Base-by-base conservation (phyloP, 1,140 invertebrate genomes). In the Campoletis sonorensis region DNA sequence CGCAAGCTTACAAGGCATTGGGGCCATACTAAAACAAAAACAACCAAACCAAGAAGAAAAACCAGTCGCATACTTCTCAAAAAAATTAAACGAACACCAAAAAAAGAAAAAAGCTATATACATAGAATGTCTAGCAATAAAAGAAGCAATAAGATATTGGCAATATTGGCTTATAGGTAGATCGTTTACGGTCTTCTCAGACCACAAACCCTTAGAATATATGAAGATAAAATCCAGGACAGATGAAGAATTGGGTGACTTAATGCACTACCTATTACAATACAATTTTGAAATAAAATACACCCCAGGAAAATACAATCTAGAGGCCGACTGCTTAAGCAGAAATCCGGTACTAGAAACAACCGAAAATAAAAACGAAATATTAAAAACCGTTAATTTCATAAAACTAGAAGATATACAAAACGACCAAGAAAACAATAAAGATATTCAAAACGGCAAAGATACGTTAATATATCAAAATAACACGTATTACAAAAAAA, bases 191-290 rank as follows among this genome's bases (percentile, higher is more conserved):
- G 71, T 82, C 40, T 82, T 64, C 72, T 80, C 78, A 4, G 77
- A 82, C 27, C 81, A 82, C 49, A 82, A 82, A 67, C 78, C 81
- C 3, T 68, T 82, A 67, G 81, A 79, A 51, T 80, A 80, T 51
- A 33, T 82, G 40, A 82, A 82, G 16, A 58, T 82, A 4, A 82
- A 81, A 75, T 64, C 86, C 27, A 85, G 84, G 80, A 83, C 85
- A 16, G 87, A 89, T 82, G 87, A 89, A 79, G 84, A 85, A 27
- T 33, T 91, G 37, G 88, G 89, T 13, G 88, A 91, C 72, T 81
- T 89, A 51, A 87, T 83, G 13, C 88, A 88, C 77, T 91, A 90
- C 82, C 72, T 89, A 64, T 88, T 87, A 40, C 82, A 84, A 51
- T 81, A 72, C 64, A 70, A 83, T n/a, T 82, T 84, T 84, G 21